phyloP scores from a whole-genome alignment of 2,888 invertebrate species.

The Mylabris sibirica region DNA sequence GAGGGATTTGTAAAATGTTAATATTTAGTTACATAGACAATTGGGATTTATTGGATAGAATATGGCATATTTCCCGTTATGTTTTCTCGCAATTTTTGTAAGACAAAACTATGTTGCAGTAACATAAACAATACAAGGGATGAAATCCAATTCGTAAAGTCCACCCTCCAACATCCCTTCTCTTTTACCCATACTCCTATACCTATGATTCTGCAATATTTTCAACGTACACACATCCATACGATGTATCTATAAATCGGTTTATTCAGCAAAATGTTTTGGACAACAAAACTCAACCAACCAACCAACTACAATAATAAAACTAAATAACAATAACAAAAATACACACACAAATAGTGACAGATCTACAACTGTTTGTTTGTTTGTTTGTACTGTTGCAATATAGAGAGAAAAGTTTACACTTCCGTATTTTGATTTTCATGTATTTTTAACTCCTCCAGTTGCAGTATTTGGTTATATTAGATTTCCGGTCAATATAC shows the following conservation, averaged over 20 bases:
- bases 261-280: slow-evolving; percentile 38
- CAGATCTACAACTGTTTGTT: slow-evolving; percentile 29
- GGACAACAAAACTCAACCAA: slow-evolving; percentile 27
- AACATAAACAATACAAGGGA: slow-evolving; percentile 15
- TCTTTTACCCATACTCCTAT: neutral
- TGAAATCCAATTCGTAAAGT: slow-evolving; percentile 25
- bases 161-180: neutral
- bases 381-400: neutral
- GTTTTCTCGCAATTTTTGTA: neutral
- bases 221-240: slow-evolving; percentile 14
- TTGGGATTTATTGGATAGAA: neutral
- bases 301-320: slow-evolving; percentile 33
- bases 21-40: neutral
- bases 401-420: slow-evolving; percentile 29
- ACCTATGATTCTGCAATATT: slow-evolving; percentile 22
- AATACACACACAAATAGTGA: slow-evolving; percentile 16
- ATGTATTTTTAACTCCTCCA: neutral
- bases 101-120: neutral
- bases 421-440: slow-evolving; percentile 26
- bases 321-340: slow-evolving; percentile 35
- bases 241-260: slow-evolving; percentile 36
- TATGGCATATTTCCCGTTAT: neutral
- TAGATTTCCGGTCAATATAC: slow-evolving; percentile 36
- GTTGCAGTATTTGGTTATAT: slow-evolving; percentile 24
- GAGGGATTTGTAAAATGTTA: too few relatives aligned